Percentiles rank a stretch among this genome's conserved stretches.
Evolutionary conservation across 92 coral and sea anemone genomes (phyloP).

Genomic region (Zoanthus solanderi): DNA sequence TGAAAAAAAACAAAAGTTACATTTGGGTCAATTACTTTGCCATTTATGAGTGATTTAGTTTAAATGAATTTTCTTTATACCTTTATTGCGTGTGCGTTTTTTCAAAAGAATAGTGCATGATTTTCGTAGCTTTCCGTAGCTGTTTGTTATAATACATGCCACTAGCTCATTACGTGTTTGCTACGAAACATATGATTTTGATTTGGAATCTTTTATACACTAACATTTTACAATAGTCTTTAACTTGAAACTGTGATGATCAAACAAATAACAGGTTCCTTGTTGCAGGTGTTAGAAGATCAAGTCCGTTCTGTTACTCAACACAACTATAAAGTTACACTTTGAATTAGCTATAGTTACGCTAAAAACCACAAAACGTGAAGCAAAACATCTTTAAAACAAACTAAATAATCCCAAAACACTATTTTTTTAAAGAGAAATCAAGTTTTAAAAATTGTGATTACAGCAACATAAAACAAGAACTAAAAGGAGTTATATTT

Average conservation of each 20-base stretch:
- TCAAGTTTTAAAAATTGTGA: not conserved
- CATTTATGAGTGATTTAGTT: not conserved
- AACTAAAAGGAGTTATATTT: not conserved
- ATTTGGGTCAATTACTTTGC: not conserved
- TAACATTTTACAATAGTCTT: slow-evolving; percentile 13
- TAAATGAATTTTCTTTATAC: not conserved
- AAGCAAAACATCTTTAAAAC: not conserved
- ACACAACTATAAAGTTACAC: not conserved
- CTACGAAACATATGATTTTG: not conserved
- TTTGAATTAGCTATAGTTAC: not conserved
- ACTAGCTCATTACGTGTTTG: not conserved
- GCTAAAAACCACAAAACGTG: not conserved
- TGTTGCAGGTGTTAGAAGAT: not conserved
- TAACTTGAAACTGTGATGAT: slow-evolving; percentile 4
- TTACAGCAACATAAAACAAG: not conserved
- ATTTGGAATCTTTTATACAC: not conserved
- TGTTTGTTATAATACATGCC: not conserved
- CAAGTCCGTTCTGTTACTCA: not conserved
- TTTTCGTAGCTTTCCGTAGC: not conserved
- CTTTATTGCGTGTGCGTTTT: not conserved
- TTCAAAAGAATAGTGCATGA: not conserved
- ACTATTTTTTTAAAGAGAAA: not conserved
- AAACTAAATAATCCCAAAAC: not conserved
- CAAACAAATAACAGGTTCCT: slow-evolving; percentile 33
- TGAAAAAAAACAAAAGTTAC: not conserved